phyloP scores from a whole-genome alignment of 2,888 invertebrate species.

The Chaitophorus viminalis region DNA sequence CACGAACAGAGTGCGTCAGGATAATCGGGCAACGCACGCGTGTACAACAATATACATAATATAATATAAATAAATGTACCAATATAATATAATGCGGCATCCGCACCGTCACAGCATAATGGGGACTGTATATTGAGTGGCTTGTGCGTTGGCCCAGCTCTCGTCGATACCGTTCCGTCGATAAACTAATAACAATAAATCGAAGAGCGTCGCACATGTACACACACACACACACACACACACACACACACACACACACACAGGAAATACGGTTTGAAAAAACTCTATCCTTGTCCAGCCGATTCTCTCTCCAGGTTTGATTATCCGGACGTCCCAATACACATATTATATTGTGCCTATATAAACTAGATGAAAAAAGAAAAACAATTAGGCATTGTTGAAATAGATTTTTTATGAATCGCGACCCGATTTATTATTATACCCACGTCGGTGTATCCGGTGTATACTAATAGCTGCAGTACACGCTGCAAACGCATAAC shows the following conservation, averaged over 20 bases:
- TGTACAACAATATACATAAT: neutral
- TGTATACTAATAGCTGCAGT: too few relatives aligned
- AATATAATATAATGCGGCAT: neutral
- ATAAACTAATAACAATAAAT: neutral
- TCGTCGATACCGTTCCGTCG: neutral
- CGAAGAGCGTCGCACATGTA: neutral
- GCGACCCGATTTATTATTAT: too few relatives aligned
- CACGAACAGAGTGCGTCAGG: neutral
- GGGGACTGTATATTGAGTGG: neutral
- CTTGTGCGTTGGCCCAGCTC: neutral
- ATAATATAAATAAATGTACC: neutral
- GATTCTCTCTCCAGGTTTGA: too few relatives aligned
- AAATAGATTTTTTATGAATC: too few relatives aligned
- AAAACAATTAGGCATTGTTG: too few relatives aligned
- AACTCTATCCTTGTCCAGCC: neutral
- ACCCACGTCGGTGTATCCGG: too few relatives aligned
- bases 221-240: neutral
- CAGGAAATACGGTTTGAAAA: neutral
- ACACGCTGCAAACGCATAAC: too few relatives aligned
- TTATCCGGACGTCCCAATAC: too few relatives aligned
- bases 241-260: neutral
- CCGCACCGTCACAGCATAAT: neutral
- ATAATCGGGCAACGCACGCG: neutral
- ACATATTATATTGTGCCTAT: too few relatives aligned
- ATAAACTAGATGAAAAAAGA: too few relatives aligned